Conservation (phyloP, 1,140 invertebrate species). For the Zaprionus ghesquierei region DNA sequence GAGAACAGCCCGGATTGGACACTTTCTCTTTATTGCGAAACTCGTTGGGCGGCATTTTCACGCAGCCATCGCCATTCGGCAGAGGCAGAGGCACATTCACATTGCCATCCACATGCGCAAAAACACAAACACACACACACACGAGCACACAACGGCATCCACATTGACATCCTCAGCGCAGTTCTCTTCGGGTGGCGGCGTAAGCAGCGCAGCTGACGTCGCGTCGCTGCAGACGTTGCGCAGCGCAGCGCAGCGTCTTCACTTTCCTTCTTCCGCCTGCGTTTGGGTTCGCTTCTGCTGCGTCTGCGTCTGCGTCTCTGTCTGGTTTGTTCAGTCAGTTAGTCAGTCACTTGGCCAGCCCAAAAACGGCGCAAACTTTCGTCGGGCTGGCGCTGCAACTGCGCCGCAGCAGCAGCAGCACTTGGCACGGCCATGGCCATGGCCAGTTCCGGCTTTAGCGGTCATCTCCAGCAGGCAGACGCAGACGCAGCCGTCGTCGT, state of each 20-base stretch:
- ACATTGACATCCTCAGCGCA: constrained; percentile 36
- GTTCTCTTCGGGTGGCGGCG: background rate
- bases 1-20: constrained; percentile 69
- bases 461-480: constrained; percentile 26
- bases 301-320: constrained; percentile 11
- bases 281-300: constrained; percentile 26
- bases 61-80: constrained; percentile 42
- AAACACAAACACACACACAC: no score
- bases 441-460: constrained; percentile 74
- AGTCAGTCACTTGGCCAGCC: constrained; percentile 59
- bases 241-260: constrained; percentile 22
- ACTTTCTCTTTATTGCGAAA: constrained; percentile 81
- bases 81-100: constrained; percentile 8
- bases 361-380: constrained; percentile 78
- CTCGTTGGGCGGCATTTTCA: constrained; percentile 78
- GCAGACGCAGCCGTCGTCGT: constrained; percentile 2
- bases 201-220: background rate
- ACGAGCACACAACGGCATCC: background rate
- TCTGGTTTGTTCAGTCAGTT: constrained; percentile 23
- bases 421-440: constrained; percentile 54
- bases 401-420: constrained; percentile 21
- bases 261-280: constrained; percentile 72
- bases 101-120: constrained; percentile 48
- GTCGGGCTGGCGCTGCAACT: constrained; percentile 25
- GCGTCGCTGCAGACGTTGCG: background rate